Percentiles rank a stretch among this genome's conserved stretches.
phyloP scores from a whole-genome alignment of 2,113 vertebrate species.

The Nestor notabilis region DNA sequence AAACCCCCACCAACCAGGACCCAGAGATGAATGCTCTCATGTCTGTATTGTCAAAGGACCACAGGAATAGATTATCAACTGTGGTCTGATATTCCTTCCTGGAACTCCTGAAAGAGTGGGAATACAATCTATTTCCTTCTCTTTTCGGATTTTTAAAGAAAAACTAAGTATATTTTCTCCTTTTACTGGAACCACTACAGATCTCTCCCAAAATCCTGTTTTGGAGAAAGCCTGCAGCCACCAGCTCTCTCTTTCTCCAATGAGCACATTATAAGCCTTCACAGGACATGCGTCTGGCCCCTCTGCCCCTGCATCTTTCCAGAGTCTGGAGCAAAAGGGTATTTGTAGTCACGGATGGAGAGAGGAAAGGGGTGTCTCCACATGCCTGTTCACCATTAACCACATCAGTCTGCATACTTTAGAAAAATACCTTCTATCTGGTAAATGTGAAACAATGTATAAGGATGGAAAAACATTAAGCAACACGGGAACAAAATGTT shows the following conservation, averaged over 20 bases:
- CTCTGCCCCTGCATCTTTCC: neutral
- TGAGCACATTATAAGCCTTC: rapidly evolving
- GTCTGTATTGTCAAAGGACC: neutral
- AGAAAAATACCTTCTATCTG: neutral
- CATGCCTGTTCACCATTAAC: neutral
- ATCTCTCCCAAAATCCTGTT: neutral
- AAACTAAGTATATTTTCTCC: neutral
- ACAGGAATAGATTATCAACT: neutral
- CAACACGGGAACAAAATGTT: neutral
- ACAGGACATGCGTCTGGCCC: rapidly evolving
- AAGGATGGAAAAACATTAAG: neutral
- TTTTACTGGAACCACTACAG: neutral
- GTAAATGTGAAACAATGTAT: neutral
- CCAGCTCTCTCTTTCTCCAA: neutral
- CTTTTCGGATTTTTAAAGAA: neutral
- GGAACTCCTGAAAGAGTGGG: neutral
- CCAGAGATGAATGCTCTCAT: neutral
- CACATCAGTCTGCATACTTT: rapidly evolving
- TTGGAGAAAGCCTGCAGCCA: neutral
- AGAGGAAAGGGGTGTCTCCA: neutral
- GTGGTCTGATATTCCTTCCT: neutral
- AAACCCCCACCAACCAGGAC: neutral
- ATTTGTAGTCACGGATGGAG: neutral
- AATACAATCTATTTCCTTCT: neutral
- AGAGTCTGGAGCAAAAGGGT: neutral